Evolutionary conservation across 1,140 invertebrate genomes (phyloP), one percentile per base, ranked within the genome.

Genomic region (Lepidurus packardi): DNA sequence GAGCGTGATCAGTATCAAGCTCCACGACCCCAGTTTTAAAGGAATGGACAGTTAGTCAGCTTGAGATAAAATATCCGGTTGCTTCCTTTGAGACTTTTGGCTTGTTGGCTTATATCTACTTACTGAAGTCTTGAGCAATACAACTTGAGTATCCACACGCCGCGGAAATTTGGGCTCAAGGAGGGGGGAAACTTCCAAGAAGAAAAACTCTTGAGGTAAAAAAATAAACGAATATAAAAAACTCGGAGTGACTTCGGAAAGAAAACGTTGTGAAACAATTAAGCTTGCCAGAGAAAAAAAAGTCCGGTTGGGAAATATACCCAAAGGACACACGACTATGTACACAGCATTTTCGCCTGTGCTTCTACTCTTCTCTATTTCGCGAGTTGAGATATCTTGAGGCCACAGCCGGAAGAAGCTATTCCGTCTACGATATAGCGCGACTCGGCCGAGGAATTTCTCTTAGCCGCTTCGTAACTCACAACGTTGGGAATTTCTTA

Each of bases 351-450:
- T 34, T 34, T 34, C 34, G 34, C 34, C 34, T 34, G 34, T 4
- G 34, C 34, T 65, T 65, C 21, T 65, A 21, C 53, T 65, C 21
- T 65, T 13, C 21, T 8, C 21, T 16, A 65, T 3, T n/a, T 7
- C 53, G 9, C 21, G 16, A 21, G 9, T 7, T 13, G 53, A 65
- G 53, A 65, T 65, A 65, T 65, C 53, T 65, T 65, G 16, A 13
- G 16, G 53, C 53, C 53, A 65, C 53, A 65, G n/a, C 53, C 53
- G 53, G 53, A 65, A 65, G 53, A 65, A 16, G 53, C 53, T 65
- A 1, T 65, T 65, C 53, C 53, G 53, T 21, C 13, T 16, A 21
- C 34, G 34, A 34, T 34, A 34, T 34, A 65, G 53, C 16, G 53
- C 53, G 53, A 65, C 13, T 34, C 34, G 4, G 34, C 34, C 34